A percentile compares a stretch with the other conserved stretches of the same genome.
phyloP scores from a whole-genome alignment of 2,113 vertebrate genomes.

The Sebastes fasciatus region DNA sequence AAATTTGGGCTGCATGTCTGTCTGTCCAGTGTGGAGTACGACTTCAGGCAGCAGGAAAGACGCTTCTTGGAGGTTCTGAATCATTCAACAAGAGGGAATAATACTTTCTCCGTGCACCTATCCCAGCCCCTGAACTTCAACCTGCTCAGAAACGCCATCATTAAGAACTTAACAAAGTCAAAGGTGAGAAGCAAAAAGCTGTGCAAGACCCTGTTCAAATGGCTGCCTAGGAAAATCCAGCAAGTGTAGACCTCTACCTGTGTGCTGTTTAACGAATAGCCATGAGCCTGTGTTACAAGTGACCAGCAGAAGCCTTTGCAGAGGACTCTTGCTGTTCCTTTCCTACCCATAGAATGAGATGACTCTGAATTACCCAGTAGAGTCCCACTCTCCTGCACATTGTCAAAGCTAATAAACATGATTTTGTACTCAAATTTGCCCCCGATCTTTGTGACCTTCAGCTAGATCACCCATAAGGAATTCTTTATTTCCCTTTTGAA shows the following conservation, averaged over 20 bases:
- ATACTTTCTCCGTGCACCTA: conserved; percentile 49
- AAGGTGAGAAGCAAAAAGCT: conserved; percentile 83
- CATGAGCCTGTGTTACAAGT: conserved; percentile 38
- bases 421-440: conserved; percentile 48
- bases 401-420: conserved; percentile 40
- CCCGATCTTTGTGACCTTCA: conserved; percentile 37
- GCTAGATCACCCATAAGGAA: background rate
- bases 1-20: conserved; percentile 32
- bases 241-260: conserved; percentile 54
- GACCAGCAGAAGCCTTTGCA: conserved; percentile 52
- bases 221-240: conserved; percentile 80
- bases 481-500: conserved; percentile 24
- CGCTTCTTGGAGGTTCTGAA: conserved; percentile 89
- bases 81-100: conserved; percentile 52
- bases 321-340: conserved; percentile 24
- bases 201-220: conserved; percentile 80
- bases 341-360: conserved; percentile 30
- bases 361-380: conserved; percentile 31
- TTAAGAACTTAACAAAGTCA: conserved; percentile 74
- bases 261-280: conserved; percentile 25
- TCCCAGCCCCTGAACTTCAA: conserved; percentile 63
- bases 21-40: conserved; percentile 92
- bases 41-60: conserved; percentile 95
- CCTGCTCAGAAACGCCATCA: conserved; percentile 66
- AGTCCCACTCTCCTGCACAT: conserved; percentile 46